Base-by-base conservation (phyloP, 1,140 invertebrate species). In the Tyrophagus putrescentiae region DNA sequence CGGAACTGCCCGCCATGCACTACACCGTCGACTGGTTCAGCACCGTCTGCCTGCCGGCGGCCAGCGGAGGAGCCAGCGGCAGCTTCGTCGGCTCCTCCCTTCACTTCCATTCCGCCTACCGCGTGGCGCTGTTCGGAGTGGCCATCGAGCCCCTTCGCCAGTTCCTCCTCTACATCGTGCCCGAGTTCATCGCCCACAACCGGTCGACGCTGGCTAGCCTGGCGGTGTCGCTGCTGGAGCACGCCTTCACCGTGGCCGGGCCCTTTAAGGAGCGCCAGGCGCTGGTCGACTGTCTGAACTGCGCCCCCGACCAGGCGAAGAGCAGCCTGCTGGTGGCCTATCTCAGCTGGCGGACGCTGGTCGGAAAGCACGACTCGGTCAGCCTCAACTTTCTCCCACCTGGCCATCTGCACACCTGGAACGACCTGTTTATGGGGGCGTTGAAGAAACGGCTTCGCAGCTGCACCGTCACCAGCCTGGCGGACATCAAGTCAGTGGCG, bases 381-480 rank as follows among this genome's bases (percentile, higher is more conserved):
- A 3, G 13, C 18, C 5, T 59, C 3, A 45, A 41, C 1, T 45
- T 21, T 21, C 13, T 59, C 5, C 57, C 57, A 23, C 23, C 6
- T 1, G 57, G 57, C 36, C 57, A 59, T 44, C 21, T 31, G 16
- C 39, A 29, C 11, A 45, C 27, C 32, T 59, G 57, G 57, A 59
- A 59, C 28, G 57, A 59, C 27, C 18, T 59, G 23, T 44, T 59
- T 27, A 59, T 59, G 57, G 57, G 39, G 18, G 41, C 34, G 1
- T 59, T 59, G 13, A 45, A 34, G 36, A 59, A 59, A 45, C 44
- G 50, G 27, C 29, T 59, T 44, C 57, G 57, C 4, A 59, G 23
- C 32, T 59, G 57, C 34, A 9, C 13, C 5, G 6, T 59, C 3
- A 48, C 44, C 50, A 31, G 27, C 11, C 25, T 59, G 23, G 1